A percentile compares a stretch with the other conserved stretches of the same genome.
Conservation (phyloP, 1,140 invertebrate genomes). For the Eumeta japonica region DNA sequence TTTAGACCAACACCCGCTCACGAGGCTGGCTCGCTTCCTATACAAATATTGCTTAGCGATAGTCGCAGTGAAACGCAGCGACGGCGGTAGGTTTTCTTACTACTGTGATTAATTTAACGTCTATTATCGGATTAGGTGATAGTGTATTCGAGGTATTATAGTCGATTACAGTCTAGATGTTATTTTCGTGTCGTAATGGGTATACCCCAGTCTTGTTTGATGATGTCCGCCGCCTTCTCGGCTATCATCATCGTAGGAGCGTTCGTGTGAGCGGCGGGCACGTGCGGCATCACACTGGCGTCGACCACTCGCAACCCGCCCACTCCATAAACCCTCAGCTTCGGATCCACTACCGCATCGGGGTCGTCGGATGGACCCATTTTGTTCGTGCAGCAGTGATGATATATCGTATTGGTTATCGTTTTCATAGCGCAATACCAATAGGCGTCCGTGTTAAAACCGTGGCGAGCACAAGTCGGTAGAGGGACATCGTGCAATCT, state of each 20-base stretch:
- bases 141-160: no score
- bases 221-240: slow-evolving; percentile 61
- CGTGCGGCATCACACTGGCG: slow-evolving; percentile 68
- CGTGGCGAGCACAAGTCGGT: slow-evolving; percentile 60
- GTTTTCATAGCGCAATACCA: slow-evolving; percentile 69
- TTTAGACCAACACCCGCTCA: no score
- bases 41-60: no score
- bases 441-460: slow-evolving; percentile 65
- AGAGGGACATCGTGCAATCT: slow-evolving; percentile 60
- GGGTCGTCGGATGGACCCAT: slow-evolving; percentile 72
- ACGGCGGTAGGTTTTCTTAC: no score
- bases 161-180: no score
- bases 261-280: slow-evolving; percentile 62
- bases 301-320: slow-evolving; percentile 68
- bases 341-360: slow-evolving; percentile 67
- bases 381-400: slow-evolving; percentile 76
- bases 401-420: slow-evolving; percentile 72
- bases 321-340: slow-evolving; percentile 66
- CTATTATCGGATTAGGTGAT: no score
- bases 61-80: no score
- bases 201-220: slow-evolving; percentile 57
- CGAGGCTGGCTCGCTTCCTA: no score
- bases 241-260: slow-evolving; percentile 63
- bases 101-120: no score
- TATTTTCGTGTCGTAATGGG: no score